Base-by-base conservation (phyloP, 1,140 invertebrate genomes). In the Akabosia matsudoensis region DNA sequence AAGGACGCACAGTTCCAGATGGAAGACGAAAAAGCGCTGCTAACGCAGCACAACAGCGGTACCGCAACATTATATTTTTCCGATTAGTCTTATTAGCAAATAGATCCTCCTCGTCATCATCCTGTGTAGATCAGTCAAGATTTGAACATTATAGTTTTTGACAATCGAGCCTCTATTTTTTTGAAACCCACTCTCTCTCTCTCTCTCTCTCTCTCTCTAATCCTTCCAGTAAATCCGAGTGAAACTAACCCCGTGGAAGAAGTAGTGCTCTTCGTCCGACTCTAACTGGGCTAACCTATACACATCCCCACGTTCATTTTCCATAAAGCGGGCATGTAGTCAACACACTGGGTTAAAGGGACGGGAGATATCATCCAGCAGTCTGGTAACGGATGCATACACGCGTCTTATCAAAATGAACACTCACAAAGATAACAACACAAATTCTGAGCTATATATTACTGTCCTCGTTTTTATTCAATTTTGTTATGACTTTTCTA, bases 1-100 rank as follows among this genome's bases (percentile, higher is more conserved):
- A 81, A 34, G 84, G 73, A 22, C 67, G 28, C 30, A 75, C 33
- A 22, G 54, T 22, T 28, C 70, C 70, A 28, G 70, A 13, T 4
- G 70, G 70, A 45, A 51, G 33, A 72, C 70, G 70, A 26, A 72
- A 72, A 2, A 72, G 3, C n/a, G 70, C 70, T 45, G 70, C 70
- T 22, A 72, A 22, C 28, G 37, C 70, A 51, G 70, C 70, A 37
- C 70, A 72, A 22, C 70, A 72, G 7, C 70, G 70, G 16, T 45
- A 72, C 1, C 70, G 33, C 37, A 72, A 24, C 70, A 72, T 72
- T 34, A 45, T 33, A 24, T 72, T 72, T 34, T 34, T 72, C 3
- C 30, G 1, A 4, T 7, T 14, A 7, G 16, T 24, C 4, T 7
- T 14, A 37, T 72, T 24, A 14, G 28, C 30, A 45, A 72, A 72